Evolutionary conservation across 2,888 invertebrate species (phyloP).

Genomic region (Exephanes ischioxanthus): DNA sequence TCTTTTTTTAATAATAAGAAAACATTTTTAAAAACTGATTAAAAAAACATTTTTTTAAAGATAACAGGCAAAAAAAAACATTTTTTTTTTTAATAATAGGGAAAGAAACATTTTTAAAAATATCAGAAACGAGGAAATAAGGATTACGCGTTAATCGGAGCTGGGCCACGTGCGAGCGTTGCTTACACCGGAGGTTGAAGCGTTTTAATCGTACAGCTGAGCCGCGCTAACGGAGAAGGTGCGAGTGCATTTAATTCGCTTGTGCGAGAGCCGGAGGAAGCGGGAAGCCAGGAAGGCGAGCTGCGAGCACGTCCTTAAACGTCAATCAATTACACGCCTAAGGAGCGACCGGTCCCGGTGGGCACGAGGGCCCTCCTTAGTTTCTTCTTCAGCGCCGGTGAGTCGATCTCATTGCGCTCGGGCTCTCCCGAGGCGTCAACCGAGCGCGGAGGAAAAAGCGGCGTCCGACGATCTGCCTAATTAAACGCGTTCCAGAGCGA

Average conservation of each 20-base stretch:
- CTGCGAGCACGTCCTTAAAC: constrained; percentile 67
- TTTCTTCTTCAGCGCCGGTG: constrained; percentile 2
- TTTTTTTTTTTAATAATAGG: neutral
- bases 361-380: constrained; percentile 1
- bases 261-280: neutral
- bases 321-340: constrained; percentile 70
- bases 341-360: constrained; percentile 63
- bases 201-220: neutral
- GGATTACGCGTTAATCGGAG: constrained; percentile 24
- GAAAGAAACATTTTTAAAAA: neutral
- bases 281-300: neutral
- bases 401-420: constrained; percentile 13
- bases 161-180: constrained; percentile 43
- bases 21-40: too few species aligned
- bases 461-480: constrained; percentile 58
- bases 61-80: neutral
- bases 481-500: constrained; percentile 69
- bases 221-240: constrained; percentile 36
- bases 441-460: constrained; percentile 58
- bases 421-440: constrained; percentile 25
- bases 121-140: neutral
- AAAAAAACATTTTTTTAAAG: neutral
- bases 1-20: neutral
- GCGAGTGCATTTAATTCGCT: constrained; percentile 55
- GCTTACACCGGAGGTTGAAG: neutral